Evolutionary conservation across 2,888 invertebrate species (phyloP), one percentile per base, ranked within the genome.

Genomic region (Gordius sp.): DNA sequence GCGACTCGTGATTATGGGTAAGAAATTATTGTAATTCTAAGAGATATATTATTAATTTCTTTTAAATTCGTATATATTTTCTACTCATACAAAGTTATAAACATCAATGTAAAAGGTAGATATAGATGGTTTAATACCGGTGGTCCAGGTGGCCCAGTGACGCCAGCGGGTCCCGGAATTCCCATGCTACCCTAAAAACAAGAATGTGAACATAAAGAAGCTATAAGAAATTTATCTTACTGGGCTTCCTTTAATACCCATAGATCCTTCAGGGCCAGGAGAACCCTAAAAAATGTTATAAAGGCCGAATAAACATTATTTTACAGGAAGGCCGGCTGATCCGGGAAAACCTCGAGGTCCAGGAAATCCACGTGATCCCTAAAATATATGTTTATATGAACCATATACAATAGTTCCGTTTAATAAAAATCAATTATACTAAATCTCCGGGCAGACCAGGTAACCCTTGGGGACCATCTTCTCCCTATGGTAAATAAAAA

Each of bases 201-300:
- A 47, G 8, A 18, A 47, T n/a, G 20, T 13, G 8, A 33, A 13
- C n/a, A 33, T 47, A 20, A 47, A n/a, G 20, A 47, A 4, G 4
- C 20, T 18, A 47, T 47, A 47, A 4, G 20, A 47, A 23, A 47
- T n/a, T 47, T 8, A 47, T 47, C 20, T 47, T 47, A 47, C 47
- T n/a, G 47, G 47, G 47, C 47, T 47, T 47, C 47, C 47, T 47
- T 47, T 47, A 23, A 47, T 47, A n/a, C 47, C 47, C 47, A 47
- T 47, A 47, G 47, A 23, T n/a, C 47, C 47, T 47, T 47, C 47
- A n/a, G 47, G 47, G 8, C 47, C 47, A 4, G 47, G 47, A n/a
- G 16, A 4, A 18, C 47, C 47, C 47, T 47, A n/a, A 8, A 47
- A 47, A 47, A 8, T n/a, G n/a, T n/a, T n/a, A n/a, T n/a, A n/a